A percentile compares a stretch with the other conserved stretches of the same genome.
Conservation (phyloP, 1,140 invertebrate species). For the Nymphalis io region DNA sequence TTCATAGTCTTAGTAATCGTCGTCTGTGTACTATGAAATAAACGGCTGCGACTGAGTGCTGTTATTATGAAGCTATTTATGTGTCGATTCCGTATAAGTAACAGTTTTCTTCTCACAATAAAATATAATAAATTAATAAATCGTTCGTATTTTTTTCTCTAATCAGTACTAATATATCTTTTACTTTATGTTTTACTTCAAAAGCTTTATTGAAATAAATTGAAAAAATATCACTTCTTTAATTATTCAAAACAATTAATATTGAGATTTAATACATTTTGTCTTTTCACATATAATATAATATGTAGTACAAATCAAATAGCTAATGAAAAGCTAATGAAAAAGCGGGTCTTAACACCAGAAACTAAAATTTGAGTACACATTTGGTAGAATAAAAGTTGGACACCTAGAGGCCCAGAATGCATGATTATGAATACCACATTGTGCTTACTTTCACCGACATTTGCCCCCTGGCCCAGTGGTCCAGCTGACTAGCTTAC, state of each 20-base stretch:
- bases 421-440: constrained; percentile 11
- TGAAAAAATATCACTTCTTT: too few relatives aligned
- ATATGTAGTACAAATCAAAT: too few relatives aligned
- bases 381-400: neutral
- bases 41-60: constrained; percentile 45
- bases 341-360: too few relatives aligned
- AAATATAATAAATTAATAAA: constrained; percentile 9
- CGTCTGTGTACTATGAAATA: constrained; percentile 41
- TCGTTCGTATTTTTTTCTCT: neutral
- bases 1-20: constrained; percentile 55
- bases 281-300: too few relatives aligned
- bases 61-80: constrained; percentile 46
- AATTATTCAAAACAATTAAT: too few relatives aligned
- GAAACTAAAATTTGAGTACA: neutral
- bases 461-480: constrained; percentile 37
- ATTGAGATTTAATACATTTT: too few relatives aligned
- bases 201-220: too few relatives aligned
- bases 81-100: constrained; percentile 42
- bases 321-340: too few relatives aligned
- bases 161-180: neutral
- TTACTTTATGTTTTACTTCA: too few relatives aligned
- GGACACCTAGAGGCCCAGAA: constrained; percentile 4
- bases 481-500: constrained; percentile 17
- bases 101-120: constrained; percentile 20
- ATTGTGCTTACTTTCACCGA: constrained; percentile 45